Percentiles rank a stretch among this genome's conserved stretches.
phyloP scores from a whole-genome alignment of 2,888 invertebrate genomes.

The Spisula subtruncata region DNA sequence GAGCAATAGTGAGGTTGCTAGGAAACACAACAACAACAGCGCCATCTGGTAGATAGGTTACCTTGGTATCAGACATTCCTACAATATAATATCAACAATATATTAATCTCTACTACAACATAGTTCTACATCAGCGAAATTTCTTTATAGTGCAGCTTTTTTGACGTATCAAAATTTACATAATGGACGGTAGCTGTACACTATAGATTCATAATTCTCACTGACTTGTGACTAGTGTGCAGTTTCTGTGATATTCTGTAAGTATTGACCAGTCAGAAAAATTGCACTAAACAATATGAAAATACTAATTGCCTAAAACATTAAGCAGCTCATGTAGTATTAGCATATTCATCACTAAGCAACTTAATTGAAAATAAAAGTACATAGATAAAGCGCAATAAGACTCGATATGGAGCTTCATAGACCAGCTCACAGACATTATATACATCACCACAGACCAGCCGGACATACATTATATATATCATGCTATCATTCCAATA shows the following conservation, averaged over 20 bases:
- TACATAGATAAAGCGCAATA: not conserved
- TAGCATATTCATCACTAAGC: not conserved
- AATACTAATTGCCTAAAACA: not conserved
- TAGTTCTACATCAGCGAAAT: not conserved
- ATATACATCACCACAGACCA: not conserved
- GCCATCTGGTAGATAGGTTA: constrained; percentile 86
- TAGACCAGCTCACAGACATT: not conserved
- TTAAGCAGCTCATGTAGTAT: not conserved
- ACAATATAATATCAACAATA: constrained; percentile 46
- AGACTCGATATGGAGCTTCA: not conserved
- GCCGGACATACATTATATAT: not conserved
- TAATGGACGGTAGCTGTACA: too few relatives aligned
- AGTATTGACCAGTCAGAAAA: too few relatives aligned
- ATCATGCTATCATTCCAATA: constrained; percentile 17
- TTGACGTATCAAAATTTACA: too few relatives aligned
- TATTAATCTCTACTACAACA: not conserved
- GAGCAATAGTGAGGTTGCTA: constrained; percentile 91
- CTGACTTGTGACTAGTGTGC: too few relatives aligned
- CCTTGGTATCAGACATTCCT: constrained; percentile 85
- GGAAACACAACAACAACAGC: constrained; percentile 87
- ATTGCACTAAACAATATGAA: not conserved
- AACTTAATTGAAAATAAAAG: constrained; percentile 11
- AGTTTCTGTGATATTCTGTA: too few relatives aligned
- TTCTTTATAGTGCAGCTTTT: too few relatives aligned
- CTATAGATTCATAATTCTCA: too few relatives aligned